These are phyloP conservation scores for Scrobipalpa costella DNA, from an alignment of 2,888 invertebrate species.

Conservation along the genomic window DNA sequence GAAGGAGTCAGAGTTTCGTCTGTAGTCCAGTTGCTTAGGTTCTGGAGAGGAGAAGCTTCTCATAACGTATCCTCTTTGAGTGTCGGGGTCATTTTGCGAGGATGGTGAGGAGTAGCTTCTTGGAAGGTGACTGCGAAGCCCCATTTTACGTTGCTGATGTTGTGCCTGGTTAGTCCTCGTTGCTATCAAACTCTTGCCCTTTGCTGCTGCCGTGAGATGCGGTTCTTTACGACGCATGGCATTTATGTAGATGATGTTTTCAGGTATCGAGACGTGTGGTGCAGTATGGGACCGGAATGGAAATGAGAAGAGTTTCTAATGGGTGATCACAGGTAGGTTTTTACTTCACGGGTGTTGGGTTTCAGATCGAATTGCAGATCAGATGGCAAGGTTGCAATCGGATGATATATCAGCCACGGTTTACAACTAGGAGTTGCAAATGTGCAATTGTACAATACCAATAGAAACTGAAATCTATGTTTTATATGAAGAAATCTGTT, in stretches of 20 bases:
- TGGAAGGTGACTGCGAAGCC: conserved; percentile 59
- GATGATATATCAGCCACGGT: conserved; percentile 67
- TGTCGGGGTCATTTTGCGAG: conserved; percentile 54
- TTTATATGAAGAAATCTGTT: background rate
- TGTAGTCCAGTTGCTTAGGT: conserved; percentile 57
- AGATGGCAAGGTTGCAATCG: conserved; percentile 65
- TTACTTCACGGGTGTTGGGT: conserved; percentile 65
- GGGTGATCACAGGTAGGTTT: conserved; percentile 58
- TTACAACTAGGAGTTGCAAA: conserved; percentile 33
- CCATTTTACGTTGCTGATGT: conserved; percentile 62
- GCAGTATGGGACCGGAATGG: conserved; percentile 47
- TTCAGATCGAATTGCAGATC: conserved; percentile 68
- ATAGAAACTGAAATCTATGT: background rate
- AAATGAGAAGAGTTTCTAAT: conserved; percentile 50
- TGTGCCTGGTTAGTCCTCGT: conserved; percentile 59
- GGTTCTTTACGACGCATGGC: conserved; percentile 68
- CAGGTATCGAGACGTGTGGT: conserved; percentile 52
- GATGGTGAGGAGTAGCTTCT: conserved; percentile 72
- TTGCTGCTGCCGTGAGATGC: conserved; percentile 47
- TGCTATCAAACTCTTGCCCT: conserved; percentile 67
- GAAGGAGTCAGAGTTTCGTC: conserved; percentile 64
- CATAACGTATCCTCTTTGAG: conserved; percentile 56
- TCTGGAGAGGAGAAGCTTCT: conserved; percentile 72
- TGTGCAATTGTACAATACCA: background rate
- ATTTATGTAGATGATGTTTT: conserved; percentile 27